phyloP scores from a whole-genome alignment of 2,888 invertebrate species.

The Acrocyrtus sp. region DNA sequence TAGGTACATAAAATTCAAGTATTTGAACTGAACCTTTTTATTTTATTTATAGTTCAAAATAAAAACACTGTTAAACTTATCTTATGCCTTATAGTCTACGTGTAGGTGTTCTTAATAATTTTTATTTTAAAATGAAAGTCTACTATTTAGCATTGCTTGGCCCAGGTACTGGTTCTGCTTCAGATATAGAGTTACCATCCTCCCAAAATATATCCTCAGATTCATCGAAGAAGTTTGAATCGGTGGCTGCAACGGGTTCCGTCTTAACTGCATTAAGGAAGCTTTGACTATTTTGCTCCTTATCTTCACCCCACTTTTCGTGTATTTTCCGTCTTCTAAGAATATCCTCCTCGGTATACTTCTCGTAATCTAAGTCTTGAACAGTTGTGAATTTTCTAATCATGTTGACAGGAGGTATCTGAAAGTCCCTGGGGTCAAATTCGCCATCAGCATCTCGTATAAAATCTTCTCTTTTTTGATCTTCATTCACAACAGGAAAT shows the following conservation, averaged over 20 bases:
- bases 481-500: slow-evolving; percentile 30
- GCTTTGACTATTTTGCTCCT: neutral
- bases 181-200: too few species aligned
- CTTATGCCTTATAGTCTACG: too few species aligned
- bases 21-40: too few species aligned
- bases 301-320: slow-evolving; percentile 16
- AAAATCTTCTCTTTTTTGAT: slow-evolving; percentile 40
- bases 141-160: too few species aligned
- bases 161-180: too few species aligned
- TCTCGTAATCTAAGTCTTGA: slow-evolving; percentile 8
- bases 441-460: slow-evolving; percentile 39
- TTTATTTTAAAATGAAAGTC: too few species aligned
- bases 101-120: too few species aligned
- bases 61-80: too few species aligned
- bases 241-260: slow-evolving; percentile 31
- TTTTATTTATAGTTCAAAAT: too few species aligned
- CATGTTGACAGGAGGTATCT: slow-evolving; percentile 42
- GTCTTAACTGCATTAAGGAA: slow-evolving; percentile 19
- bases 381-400: slow-evolving; percentile 24
- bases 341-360: slow-evolving; percentile 12
- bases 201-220: too few species aligned
- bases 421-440: slow-evolving; percentile 38
- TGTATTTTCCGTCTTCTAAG: slow-evolving; percentile 19
- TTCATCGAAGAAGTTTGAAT: too few species aligned
- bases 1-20: too few species aligned